These are phyloP conservation scores for Vimba vimba DNA, from an alignment of 2,113 vertebrate species.

Conservation along the genomic window DNA sequence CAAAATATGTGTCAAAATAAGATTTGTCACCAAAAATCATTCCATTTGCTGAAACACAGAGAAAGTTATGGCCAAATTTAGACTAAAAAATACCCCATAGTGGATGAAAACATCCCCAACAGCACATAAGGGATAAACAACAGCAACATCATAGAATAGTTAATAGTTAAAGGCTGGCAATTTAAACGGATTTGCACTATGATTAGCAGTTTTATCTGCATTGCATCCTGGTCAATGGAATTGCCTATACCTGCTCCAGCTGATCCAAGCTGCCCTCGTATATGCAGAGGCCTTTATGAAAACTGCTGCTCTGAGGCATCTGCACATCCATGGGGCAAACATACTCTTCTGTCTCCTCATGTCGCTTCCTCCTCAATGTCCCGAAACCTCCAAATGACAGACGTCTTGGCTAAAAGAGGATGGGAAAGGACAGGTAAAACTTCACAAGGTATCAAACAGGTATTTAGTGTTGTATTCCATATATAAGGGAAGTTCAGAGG, in stretches of 20 bases:
- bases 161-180: too few species aligned
- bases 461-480: neutral
- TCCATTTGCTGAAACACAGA: too few species aligned
- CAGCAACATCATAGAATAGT: too few species aligned
- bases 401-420: constrained; percentile 83
- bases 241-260: constrained; percentile 83
- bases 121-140: too few species aligned
- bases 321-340: constrained; percentile 94
- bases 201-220: neutral
- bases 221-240: neutral
- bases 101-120: too few species aligned
- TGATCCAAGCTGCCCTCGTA: constrained; percentile 86
- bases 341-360: constrained; percentile 90
- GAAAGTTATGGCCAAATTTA: too few species aligned
- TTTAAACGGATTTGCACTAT: neutral
- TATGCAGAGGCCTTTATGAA: constrained; percentile 74
- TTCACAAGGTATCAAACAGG: neutral
- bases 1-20: too few species aligned
- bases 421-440: neutral
- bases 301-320: constrained; percentile 77
- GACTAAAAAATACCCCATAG: too few species aligned
- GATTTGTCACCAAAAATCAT: too few species aligned
- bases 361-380: constrained; percentile 89
- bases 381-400: constrained; percentile 90
- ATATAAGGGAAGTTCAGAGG: neutral